Conservation (phyloP, 2,797 vertebrate species). For the Chaenodraco wilsoni region DNA sequence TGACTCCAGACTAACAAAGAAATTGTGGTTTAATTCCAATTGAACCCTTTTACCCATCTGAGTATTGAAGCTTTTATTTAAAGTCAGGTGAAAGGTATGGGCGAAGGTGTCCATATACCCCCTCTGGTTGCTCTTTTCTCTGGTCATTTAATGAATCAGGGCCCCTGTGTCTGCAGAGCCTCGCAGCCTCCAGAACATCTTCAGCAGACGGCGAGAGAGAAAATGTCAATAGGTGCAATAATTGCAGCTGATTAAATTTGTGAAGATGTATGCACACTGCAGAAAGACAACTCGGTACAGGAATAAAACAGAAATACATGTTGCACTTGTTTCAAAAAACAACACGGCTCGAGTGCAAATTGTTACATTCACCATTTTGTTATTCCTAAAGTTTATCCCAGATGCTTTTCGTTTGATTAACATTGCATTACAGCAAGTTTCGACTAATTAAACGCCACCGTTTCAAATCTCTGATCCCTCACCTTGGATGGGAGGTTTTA, state of each 20-base stretch:
- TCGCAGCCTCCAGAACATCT: background rate
- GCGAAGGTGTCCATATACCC: background rate
- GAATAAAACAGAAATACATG: background rate
- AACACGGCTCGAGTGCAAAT: background rate
- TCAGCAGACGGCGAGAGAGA: background rate
- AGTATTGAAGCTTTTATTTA: background rate
- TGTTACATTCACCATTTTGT: background rate
- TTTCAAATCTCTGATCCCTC: background rate
- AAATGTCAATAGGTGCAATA: conserved; percentile 23
- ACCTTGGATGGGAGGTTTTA: background rate
- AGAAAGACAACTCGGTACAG: background rate
- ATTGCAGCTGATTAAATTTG: conserved; percentile 11
- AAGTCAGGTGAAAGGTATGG: background rate
- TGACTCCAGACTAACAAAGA: background rate
- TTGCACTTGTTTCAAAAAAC: background rate
- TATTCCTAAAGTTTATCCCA: background rate
- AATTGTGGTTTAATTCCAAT: background rate
- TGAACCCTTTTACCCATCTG: background rate
- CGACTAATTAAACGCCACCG: fast-evolving
- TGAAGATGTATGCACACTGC: background rate
- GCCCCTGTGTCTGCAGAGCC: background rate
- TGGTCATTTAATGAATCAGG: conserved; percentile 11
- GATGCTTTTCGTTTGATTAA: background rate
- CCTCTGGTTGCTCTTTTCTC: conserved; percentile 5
- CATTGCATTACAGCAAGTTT: background rate